These are phyloP conservation scores for Euphonia xanthogaster DNA, from an alignment of 2,797 vertebrate genomes.

Conservation along the genomic window DNA sequence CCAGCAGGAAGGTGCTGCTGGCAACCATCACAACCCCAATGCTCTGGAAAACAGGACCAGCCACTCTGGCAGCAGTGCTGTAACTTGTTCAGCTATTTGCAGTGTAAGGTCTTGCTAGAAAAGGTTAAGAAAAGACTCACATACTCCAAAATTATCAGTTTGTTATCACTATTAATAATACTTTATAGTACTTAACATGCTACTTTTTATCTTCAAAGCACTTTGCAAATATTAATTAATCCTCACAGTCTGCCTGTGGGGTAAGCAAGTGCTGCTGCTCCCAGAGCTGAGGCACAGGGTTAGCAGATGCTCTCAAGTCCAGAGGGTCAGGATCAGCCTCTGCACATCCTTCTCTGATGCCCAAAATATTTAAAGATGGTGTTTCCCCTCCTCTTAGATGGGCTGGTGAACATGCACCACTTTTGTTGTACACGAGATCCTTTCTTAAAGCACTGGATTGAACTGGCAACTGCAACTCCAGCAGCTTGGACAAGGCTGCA, in stretches of 20 bases:
- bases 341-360: fast-evolving
- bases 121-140: neutral
- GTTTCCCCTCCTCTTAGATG: neutral
- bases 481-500: neutral
- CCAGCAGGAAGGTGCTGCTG: neutral
- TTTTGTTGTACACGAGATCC: neutral
- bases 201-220: constrained; percentile 47
- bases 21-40: neutral
- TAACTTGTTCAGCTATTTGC: neutral
- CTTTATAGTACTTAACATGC: neutral
- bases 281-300: neutral
- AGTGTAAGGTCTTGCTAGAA: neutral
- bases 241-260: neutral
- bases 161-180: constrained; percentile 22
- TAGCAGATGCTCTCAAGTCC: neutral
- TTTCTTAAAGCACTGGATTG: neutral
- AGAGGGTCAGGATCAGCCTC: neutral
- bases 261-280: constrained; percentile 10
- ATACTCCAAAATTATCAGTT: neutral
- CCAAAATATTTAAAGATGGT: neutral
- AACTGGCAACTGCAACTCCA: neutral
- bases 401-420: fast-evolving
- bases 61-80: neutral
- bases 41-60: neutral
- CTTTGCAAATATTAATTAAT: constrained; percentile 53